Percentiles rank a stretch among this genome's conserved stretches.
phyloP scores from a whole-genome alignment of 2,113 vertebrate species.

The Carollia perspicillata region DNA sequence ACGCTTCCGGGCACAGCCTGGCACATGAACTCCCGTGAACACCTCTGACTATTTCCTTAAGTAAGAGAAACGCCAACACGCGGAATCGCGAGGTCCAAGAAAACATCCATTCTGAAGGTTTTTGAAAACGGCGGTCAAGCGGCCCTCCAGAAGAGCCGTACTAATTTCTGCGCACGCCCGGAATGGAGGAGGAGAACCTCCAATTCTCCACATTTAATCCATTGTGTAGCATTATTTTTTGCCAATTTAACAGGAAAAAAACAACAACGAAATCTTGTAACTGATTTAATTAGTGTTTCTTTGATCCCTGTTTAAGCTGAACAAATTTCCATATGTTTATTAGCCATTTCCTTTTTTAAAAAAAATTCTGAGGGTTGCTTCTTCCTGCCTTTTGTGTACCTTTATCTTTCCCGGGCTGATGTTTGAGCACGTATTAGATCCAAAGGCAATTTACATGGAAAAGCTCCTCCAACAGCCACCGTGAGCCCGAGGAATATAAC shows the following conservation, averaged over 20 bases:
- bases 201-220: neutral
- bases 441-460: constrained; percentile 15
- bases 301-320: constrained; percentile 54
- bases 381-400: constrained; percentile 53
- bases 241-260: constrained; percentile 24
- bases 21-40: neutral
- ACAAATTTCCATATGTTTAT: constrained; percentile 64
- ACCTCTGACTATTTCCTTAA: constrained; percentile 60
- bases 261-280: constrained; percentile 1
- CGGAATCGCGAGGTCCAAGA: neutral
- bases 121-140: neutral
- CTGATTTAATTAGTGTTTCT: constrained; percentile 58
- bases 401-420: constrained; percentile 17
- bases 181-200: neutral
- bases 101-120: neutral
- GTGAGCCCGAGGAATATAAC: neutral
- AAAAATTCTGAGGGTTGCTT: constrained; percentile 25
- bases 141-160: neutral
- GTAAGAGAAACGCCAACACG: constrained; percentile 15
- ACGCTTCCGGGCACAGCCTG: neutral
- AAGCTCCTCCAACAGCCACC: neutral
- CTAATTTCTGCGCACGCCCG: neutral
- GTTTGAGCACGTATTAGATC: constrained; percentile 16
- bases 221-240: neutral
- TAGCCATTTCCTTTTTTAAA: constrained; percentile 18